phyloP scores from a whole-genome alignment of 2,888 invertebrate genomes.

The Eristalis arbustorum region DNA sequence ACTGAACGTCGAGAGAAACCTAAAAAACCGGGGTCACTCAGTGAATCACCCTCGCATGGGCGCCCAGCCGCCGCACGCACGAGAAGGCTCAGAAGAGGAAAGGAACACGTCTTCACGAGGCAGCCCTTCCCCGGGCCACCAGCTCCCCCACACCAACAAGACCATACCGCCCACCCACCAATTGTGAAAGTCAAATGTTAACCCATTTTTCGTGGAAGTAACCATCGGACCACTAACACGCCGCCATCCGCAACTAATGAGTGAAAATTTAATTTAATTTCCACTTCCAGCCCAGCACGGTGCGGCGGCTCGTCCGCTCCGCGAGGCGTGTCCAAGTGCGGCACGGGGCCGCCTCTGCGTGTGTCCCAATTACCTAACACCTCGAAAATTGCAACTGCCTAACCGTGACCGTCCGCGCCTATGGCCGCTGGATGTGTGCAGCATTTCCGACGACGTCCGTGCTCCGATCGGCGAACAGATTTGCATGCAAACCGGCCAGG shows the following conservation, averaged over 20 bases:
- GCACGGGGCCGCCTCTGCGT: neutral
- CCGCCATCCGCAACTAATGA: slow-evolving; percentile 55
- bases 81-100: too few species aligned
- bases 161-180: neutral
- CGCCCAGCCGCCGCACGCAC: too few species aligned
- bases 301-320: slow-evolving; percentile 19
- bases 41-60: too few species aligned
- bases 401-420: slow-evolving; percentile 34
- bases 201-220: slow-evolving; percentile 3
- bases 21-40: too few species aligned
- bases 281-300: slow-evolving; percentile 23
- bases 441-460: too few species aligned
- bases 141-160: neutral
- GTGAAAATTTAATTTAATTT: slow-evolving; percentile 48
- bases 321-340: slow-evolving; percentile 23
- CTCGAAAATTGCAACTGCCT: slow-evolving; percentile 8
- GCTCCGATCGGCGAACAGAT: neutral
- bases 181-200: slow-evolving; percentile 5
- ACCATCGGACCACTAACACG: slow-evolving; percentile 1
- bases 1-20: too few species aligned
- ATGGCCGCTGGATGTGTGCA: slow-evolving; percentile 16
- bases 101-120: neutral
- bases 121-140: neutral
- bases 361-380: slow-evolving; percentile 57
- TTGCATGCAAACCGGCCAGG: slow-evolving; percentile 30